Evolutionary conservation across 2,113 vertebrate genomes (phyloP), one percentile per base, ranked within the genome.

Genomic region (Myrmecobius fasciatus): DNA sequence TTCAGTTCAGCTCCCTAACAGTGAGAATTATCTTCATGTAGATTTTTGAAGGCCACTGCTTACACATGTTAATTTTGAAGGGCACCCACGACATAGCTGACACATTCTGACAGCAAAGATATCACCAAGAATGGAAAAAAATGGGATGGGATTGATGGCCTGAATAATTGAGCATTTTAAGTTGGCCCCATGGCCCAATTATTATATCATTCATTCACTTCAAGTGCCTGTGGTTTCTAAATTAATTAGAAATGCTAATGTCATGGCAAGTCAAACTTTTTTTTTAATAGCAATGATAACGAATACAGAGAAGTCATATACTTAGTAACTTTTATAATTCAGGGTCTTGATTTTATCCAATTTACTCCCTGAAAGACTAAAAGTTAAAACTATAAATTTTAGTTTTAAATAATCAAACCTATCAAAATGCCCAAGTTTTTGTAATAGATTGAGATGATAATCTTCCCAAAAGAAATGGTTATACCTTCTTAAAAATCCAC

Each of bases 131-230:
- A 98, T 89, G 96, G 96, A 98, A 98, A 95, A 96, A 97, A 97
- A 96, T 75, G 36, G 60, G 7, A 75, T 75, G 97, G 94, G 94
- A 97, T 96, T 46, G 1, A 97, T 95, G 97, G 95, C 97, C 96
- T 98, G 98, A 98, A 98, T 98, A 98, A 98, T 98, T 97, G 97
- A 98, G 97, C 95, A 96, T 96, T 98, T 97, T 97, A 96, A 95
- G 96, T 97, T 95, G 98, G 97, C 97, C 97, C 97, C 94, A 93
- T 96, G 96, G 98, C 96, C 97, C 95, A 98, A 94, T 96, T 97
- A 97, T 97, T 97, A 96, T 89, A 98, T 97, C 95, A 94, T 96
- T 92, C 46, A 96, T 94, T 97, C 97, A 97, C 90, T 97, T 97
- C 95, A 97, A 98, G 96, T 97, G 92, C 95, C 93, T 97, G 90